phyloP scores from a whole-genome alignment of 2,113 vertebrate species.

The Merops nubicus region DNA sequence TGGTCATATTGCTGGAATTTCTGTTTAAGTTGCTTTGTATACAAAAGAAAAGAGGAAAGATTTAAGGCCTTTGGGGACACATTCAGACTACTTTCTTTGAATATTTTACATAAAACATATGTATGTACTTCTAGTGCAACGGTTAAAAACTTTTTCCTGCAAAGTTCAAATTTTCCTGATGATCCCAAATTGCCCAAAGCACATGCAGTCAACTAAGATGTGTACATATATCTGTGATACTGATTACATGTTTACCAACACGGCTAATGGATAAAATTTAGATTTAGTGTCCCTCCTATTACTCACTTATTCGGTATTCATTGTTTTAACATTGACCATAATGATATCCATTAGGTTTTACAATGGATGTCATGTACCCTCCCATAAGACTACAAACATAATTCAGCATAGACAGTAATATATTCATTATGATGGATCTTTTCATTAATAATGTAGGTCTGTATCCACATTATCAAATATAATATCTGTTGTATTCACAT shows the following conservation, averaged over 20 bases:
- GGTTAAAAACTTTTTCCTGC: not conserved
- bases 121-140: not conserved
- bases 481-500: conserved; percentile 20
- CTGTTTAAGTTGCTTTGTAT: not conserved
- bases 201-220: not conserved
- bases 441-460: conserved; percentile 38
- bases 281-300: conserved; percentile 32
- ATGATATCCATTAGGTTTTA: conserved; percentile 57
- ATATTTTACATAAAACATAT: not conserved
- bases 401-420: conserved; percentile 4
- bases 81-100: not conserved
- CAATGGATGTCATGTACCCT: conserved; percentile 33
- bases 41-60: not conserved
- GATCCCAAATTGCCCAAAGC: not conserved
- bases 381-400: conserved; percentile 22
- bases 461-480: conserved; percentile 2
- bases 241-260: not conserved
- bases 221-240: conserved; percentile 2
- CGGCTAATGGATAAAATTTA: conserved; percentile 14
- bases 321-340: conserved; percentile 61
- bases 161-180: not conserved
- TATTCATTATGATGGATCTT: conserved; percentile 49
- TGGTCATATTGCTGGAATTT: not conserved
- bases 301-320: conserved; percentile 54
- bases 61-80: not conserved